Percentiles rank a stretch among this genome's conserved stretches.
Evolutionary conservation across 1,140 invertebrate species (phyloP).

Genomic region (Anagrus nilaparvatae): DNA sequence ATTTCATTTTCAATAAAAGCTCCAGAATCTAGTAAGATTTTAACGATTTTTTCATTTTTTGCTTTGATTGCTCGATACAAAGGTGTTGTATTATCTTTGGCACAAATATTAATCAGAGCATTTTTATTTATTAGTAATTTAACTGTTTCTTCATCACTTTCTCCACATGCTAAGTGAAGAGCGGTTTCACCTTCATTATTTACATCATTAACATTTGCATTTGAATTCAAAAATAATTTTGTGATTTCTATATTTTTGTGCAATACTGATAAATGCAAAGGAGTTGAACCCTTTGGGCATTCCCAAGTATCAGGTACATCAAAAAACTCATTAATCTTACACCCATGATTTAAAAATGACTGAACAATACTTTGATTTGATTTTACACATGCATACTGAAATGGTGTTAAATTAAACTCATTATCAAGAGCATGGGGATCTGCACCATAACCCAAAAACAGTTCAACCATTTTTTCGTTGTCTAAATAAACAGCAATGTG

Average conservation of each 20-base stretch:
- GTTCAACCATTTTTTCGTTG: constrained; percentile 6
- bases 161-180: constrained; percentile 4
- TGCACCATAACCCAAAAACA: constrained; percentile 15
- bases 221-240: background rate
- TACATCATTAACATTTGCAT: constrained; percentile 7
- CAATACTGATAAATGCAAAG: constrained; percentile 2
- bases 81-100: constrained; percentile 3
- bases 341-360: constrained; percentile 7
- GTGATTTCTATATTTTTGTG: background rate
- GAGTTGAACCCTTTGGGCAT: background rate
- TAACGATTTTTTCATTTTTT: constrained; percentile 1
- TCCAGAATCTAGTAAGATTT: constrained; percentile 3
- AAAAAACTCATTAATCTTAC: constrained; percentile 5
- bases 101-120: constrained; percentile 5
- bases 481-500: constrained; percentile 12
- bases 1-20: constrained; percentile 9
- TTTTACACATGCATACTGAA: background rate
- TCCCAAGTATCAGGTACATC: constrained; percentile 1
- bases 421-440: no score
- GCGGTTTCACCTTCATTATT: constrained; percentile 6
- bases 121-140: constrained; percentile 4
- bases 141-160: constrained; percentile 3
- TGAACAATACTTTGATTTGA: constrained; percentile 4
- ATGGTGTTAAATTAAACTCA: background rate
- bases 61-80: constrained; percentile 3